Percentiles rank a stretch among this genome's conserved stretches.
These are phyloP conservation scores for Semnornis frantzii DNA, from an alignment of 2,113 vertebrate species.

Conservation along the genomic window DNA sequence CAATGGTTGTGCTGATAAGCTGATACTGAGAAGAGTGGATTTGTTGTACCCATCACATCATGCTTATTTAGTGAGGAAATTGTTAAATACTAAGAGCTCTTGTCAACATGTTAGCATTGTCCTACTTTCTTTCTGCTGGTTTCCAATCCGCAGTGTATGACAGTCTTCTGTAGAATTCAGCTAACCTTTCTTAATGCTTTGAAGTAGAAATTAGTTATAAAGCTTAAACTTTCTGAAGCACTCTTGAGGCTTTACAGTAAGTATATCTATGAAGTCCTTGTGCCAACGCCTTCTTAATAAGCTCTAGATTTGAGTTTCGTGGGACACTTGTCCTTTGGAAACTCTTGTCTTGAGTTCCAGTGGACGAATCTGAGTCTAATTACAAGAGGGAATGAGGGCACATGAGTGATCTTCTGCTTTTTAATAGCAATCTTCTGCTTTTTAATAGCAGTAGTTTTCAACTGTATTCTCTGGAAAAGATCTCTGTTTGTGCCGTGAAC, in stretches of 20 bases:
- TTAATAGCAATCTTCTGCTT: not conserved
- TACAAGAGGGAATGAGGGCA: not conserved
- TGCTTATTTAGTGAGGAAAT: not conserved
- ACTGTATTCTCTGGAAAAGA: not conserved
- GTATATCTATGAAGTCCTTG: rapidly evolving
- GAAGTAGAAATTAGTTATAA: not conserved
- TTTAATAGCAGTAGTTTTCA: not conserved
- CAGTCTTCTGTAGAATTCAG: not conserved
- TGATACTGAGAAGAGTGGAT: not conserved
- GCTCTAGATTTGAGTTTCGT: not conserved
- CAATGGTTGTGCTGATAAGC: not conserved
- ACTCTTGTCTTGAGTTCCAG: not conserved
- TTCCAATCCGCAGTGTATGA: not conserved
- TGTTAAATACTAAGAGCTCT: not conserved
- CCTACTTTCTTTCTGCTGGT: not conserved
- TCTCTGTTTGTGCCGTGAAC: not conserved
- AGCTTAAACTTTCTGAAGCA: not conserved
- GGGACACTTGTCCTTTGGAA: not conserved
- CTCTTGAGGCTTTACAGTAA: not conserved
- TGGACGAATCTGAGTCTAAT: not conserved
- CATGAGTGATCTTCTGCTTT: not conserved
- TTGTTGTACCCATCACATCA: not conserved
- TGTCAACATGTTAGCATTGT: not conserved
- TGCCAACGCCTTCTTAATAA: not conserved
- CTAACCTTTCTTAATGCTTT: not conserved